phyloP scores from a whole-genome alignment of 2,888 invertebrate genomes.

The Drosophila mercatorum region DNA sequence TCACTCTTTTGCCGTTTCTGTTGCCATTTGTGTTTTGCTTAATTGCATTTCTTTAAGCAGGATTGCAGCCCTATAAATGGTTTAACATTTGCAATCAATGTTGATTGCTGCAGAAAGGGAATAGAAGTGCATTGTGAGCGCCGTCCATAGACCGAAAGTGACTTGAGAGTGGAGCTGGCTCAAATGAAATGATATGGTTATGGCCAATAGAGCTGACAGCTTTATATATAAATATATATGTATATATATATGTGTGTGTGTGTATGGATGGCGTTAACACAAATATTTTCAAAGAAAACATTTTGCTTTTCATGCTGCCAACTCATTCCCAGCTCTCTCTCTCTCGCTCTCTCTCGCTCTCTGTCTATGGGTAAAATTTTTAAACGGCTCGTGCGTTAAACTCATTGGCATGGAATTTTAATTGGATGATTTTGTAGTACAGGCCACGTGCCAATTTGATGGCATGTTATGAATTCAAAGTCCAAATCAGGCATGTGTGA shows the following conservation, averaged over 20 bases:
- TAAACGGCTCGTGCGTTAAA: slow-evolving; percentile 70
- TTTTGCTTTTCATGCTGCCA: slow-evolving; percentile 47
- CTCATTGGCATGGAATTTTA: slow-evolving; percentile 76
- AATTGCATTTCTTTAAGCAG: slow-evolving; percentile 44
- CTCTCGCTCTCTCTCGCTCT: background rate
- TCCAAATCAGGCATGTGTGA: slow-evolving; percentile 28
- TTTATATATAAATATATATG: slow-evolving; percentile 1
- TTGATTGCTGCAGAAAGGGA: slow-evolving; percentile 36
- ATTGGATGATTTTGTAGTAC: slow-evolving; percentile 73
- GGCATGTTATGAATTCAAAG: slow-evolving; percentile 56
- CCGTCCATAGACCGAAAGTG: slow-evolving; percentile 3
- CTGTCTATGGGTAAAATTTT: slow-evolving; percentile 30
- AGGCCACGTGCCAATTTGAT: slow-evolving; percentile 66
- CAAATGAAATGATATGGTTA: slow-evolving; percentile 20
- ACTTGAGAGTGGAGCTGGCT: slow-evolving; percentile 9
- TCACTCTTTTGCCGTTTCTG: background rate
- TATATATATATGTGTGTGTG: background rate
- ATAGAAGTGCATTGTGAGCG: slow-evolving; percentile 28
- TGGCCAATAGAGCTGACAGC: slow-evolving; percentile 46
- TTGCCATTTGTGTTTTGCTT: slow-evolving; percentile 21
- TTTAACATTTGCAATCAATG: slow-evolving; percentile 44
- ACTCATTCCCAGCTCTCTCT: background rate
- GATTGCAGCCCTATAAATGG: slow-evolving; percentile 37
- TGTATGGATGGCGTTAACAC: slow-evolving; percentile 63
- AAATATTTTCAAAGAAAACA: slow-evolving; percentile 78